A percentile compares a stretch with the other conserved stretches of the same genome.
phyloP scores from a whole-genome alignment of 2,797 vertebrate genomes.

The Aeoliscus strigatus region DNA sequence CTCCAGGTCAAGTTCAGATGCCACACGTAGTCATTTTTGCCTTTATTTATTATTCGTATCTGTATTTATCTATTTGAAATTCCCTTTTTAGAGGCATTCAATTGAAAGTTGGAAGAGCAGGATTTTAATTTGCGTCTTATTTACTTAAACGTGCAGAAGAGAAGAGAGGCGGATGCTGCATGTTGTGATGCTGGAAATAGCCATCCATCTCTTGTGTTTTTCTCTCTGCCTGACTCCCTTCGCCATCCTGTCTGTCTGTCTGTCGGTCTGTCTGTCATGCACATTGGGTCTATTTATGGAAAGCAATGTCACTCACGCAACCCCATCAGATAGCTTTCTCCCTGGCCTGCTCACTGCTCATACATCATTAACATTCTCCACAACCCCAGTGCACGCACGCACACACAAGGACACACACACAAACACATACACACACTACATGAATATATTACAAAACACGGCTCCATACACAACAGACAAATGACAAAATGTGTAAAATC shows the following conservation, averaged over 20 bases:
- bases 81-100: too few species aligned
- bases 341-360: conserved; percentile 66
- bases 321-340: conserved; percentile 71
- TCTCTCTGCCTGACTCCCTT: conserved; percentile 29
- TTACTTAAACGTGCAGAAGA: neutral
- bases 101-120: too few species aligned
- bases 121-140: too few species aligned
- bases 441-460: too few species aligned
- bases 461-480: too few species aligned
- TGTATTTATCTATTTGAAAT: too few species aligned
- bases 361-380: conserved; percentile 74
- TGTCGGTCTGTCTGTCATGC: conserved; percentile 45
- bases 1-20: conserved; percentile 30
- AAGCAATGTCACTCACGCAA: conserved; percentile 77
- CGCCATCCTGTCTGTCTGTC: conserved; percentile 31
- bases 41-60: too few species aligned
- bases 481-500: too few species aligned
- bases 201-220: conserved; percentile 17
- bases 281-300: conserved; percentile 74
- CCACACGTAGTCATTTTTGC: too few species aligned
- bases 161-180: conserved; percentile 19
- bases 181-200: conserved; percentile 35
- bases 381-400: conserved; percentile 35
- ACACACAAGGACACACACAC: conserved; percentile 9
- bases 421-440: conserved; percentile 25